Base-by-base conservation (phyloP, 2,797 vertebrate species). In the Sciurus vulgaris region DNA sequence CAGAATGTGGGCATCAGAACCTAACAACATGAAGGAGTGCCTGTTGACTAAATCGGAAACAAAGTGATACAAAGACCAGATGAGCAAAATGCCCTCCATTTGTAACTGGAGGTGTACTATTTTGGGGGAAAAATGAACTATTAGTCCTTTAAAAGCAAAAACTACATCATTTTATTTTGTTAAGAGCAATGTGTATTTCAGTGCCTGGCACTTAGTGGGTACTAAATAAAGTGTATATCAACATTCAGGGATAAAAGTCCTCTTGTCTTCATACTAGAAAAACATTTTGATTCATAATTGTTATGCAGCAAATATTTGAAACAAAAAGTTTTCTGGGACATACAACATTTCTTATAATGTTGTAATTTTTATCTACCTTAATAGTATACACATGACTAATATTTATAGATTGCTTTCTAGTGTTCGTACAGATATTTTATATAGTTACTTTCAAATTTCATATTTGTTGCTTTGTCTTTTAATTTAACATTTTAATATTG, bases 401-500 rank as follows among this genome's bases (percentile, higher is more conserved):
- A 72, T 73, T 33, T 20, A 5, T 35, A 63, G 11, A 63, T 5
- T 22, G 4, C n/a, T 8, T 65, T 67, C 10, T 49, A 28, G 56
- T n/a, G 7, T 35, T 63, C 51, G 15, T 24, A 2, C 5, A 91
- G 13, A 72, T 76, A 82, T 86, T 91, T 94, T 94, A 93, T 35
- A 11, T 73, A 82, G n/a, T 82, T 65, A 41, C 20, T 2, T 14
- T 51, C 59, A 91, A 65, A 76, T 91, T 77, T 81, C 22, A 91
- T 67, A 51, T 77, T 47, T 33, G 67, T 59, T 79, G 3, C 11
- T 91, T 81, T 79, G 1, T 4, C 88, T 77, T 82, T 93, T 96
- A 44, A 90, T 82, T 86, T 83, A 86, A 28, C 13, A 44, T 78
- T 93, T 93, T 86, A 89, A 65, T 69, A 65, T 69, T 81, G 9